Percentiles rank a stretch among this genome's conserved stretches.
Conservation (phyloP, 92 coral and sea anemone genomes). For the Paragorgia papillata region DNA sequence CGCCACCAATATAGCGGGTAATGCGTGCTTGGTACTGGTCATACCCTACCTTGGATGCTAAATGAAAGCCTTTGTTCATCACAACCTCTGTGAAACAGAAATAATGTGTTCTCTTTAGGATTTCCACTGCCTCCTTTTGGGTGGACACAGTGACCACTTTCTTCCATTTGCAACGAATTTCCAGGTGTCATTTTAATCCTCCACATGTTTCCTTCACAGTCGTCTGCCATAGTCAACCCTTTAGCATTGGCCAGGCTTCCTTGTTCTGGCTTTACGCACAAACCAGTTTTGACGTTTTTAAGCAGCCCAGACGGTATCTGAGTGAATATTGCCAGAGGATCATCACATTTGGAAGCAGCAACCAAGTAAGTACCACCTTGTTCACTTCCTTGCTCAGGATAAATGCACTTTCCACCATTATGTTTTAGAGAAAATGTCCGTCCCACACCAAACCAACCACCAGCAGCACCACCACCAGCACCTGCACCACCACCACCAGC, state of each 20-base stretch:
- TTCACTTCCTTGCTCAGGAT: not conserved
- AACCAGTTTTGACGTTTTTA: constrained; percentile 27
- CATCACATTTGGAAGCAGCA: constrained; percentile 16
- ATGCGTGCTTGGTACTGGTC: not conserved
- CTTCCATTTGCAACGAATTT: constrained; percentile 15
- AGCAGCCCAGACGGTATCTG: not conserved
- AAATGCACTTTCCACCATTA: constrained; percentile 10
- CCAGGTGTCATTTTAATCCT: constrained; percentile 11
- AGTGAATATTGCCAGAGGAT: constrained; percentile 14
- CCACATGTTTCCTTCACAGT: not conserved
- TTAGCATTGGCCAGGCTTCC: not conserved
- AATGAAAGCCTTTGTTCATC: constrained; percentile 17
- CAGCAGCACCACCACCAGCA: not conserved
- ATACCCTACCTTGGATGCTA: constrained; percentile 3
- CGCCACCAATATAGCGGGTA: no score
- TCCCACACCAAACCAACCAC: not conserved
- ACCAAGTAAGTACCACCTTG: constrained; percentile 5
- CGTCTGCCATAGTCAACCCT: not conserved
- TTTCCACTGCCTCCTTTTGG: constrained; percentile 6
- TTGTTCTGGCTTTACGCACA: constrained; percentile 18
- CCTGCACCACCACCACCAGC: constrained; percentile 6
- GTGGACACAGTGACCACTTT: constrained; percentile 30
- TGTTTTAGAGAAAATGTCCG: not conserved
- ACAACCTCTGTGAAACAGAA: constrained; percentile 10
- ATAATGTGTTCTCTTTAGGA: constrained; percentile 5